Evolutionary conservation across 2,888 invertebrate species (phyloP), one percentile per base, ranked within the genome.

Genomic region (Thera obeliscata): DNA sequence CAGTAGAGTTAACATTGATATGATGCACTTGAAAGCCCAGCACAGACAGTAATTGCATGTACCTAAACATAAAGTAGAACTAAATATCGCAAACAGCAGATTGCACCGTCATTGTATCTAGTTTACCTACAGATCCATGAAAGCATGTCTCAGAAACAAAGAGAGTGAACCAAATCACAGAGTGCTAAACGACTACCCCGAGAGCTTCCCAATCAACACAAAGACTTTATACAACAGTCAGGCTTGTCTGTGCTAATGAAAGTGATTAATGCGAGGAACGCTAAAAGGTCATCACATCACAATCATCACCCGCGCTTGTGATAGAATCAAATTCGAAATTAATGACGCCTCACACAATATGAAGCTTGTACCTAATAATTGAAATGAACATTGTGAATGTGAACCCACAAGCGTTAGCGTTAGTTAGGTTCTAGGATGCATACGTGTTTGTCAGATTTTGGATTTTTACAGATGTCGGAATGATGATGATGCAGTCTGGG

Each of bases 401-500:
- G 76, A 70, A 76, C 74, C 80, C 75, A 78, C 64, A 66, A 69
- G 56, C 67, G 74, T 74, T 77, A 80, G 77, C 22, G 22, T 22
- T 22, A 22, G 72, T 78, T 79, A 78, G 80, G 76, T 81, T 82
- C 84, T 83, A 85, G 85, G 86, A 87, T 86, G 82, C 87, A 82
- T 88, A 84, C 90, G 87, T 89, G 83, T 89, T 87, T 91, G 92
- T 93, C 93, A 93, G 93, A 87, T 91, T 94, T 94, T 94, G 94
- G 94, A 94, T 96, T 96, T 96, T 96, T 96, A 87, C 97, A 97
- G 97, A 97, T 97, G 97, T 98, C 94, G 97, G 97, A 95, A 97
- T 97, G 97, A 97, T 98, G 96, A 97, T 98, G 97, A 97, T 97
- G 97, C 97, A 97, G 96, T 96, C 97, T 93, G 97, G 97, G 95